phyloP scores from a whole-genome alignment of 2,113 vertebrate species.

The Orycteropus afer region DNA sequence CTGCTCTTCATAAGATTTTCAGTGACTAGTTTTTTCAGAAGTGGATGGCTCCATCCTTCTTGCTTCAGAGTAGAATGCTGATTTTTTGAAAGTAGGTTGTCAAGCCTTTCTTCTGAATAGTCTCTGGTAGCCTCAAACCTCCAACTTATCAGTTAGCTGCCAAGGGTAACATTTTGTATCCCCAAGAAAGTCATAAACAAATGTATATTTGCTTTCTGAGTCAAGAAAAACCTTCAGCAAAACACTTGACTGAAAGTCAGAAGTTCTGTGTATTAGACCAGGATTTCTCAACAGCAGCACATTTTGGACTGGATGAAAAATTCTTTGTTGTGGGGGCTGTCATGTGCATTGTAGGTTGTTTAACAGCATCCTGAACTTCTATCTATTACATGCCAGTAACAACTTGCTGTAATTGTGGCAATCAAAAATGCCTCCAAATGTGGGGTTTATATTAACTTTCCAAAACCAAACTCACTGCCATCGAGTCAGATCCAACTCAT shows the following conservation, averaged over 20 bases:
- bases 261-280: background rate
- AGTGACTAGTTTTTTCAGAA: no score
- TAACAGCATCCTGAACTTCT: background rate
- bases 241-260: background rate
- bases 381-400: accelerated
- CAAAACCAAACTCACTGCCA: no score
- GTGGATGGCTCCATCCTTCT: no score
- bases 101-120: background rate
- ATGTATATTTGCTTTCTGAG: background rate
- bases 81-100: background rate
- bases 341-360: accelerated
- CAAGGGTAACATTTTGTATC: background rate
- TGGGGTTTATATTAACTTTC: background rate
- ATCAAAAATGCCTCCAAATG: background rate
- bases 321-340: accelerated
- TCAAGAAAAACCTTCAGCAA: background rate
- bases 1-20: no score
- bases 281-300: background rate
- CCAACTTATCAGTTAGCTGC: background rate
- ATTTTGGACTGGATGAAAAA: accelerated
- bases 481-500: no score
- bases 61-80: background rate
- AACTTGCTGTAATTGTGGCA: accelerated
- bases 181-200: background rate
- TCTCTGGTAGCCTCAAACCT: background rate